Conservation (phyloP, 2,113 vertebrate species). For the Charina bottae region DNA sequence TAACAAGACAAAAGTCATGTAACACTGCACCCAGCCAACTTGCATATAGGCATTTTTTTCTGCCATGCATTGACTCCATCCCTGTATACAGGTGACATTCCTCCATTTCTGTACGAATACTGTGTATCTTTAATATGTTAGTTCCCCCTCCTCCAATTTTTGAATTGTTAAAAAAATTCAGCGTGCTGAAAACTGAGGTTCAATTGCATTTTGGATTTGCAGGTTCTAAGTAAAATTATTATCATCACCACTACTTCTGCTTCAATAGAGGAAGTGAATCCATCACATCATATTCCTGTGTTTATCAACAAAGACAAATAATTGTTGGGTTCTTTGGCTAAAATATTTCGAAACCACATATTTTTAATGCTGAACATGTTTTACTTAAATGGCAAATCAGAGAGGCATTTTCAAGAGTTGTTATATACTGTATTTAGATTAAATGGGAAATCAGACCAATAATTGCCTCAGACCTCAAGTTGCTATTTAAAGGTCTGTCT, state of each 20-base stretch:
- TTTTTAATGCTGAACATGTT: conserved; percentile 23
- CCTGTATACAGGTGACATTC: not conserved
- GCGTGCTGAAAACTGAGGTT: not conserved
- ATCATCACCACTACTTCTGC: not conserved
- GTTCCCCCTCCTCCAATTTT: not conserved
- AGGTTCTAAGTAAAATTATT: not conserved
- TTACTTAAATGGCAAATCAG: conserved; percentile 36
- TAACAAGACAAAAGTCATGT: not conserved
- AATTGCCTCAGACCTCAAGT: conserved; percentile 43
- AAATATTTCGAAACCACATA: not conserved
- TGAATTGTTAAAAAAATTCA: not conserved
- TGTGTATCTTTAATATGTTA: not conserved
- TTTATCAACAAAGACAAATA: not conserved
- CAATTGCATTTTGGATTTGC: not conserved
- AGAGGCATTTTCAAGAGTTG: conserved; percentile 33
- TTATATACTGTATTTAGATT: conserved; percentile 41
- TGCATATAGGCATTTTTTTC: not conserved
- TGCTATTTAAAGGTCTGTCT: conserved; percentile 16
- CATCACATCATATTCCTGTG: not conserved
- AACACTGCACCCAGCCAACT: not conserved
- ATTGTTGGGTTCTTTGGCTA: not conserved
- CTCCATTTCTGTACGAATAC: not conserved
- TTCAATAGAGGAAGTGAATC: not conserved
- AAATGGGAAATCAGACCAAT: conserved; percentile 38
- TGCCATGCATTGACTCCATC: not conserved